Percentiles rank a stretch among this genome's conserved stretches.
Evolutionary conservation across 2,888 invertebrate genomes (phyloP).

Genomic region (Deilephila porcellus): DNA sequence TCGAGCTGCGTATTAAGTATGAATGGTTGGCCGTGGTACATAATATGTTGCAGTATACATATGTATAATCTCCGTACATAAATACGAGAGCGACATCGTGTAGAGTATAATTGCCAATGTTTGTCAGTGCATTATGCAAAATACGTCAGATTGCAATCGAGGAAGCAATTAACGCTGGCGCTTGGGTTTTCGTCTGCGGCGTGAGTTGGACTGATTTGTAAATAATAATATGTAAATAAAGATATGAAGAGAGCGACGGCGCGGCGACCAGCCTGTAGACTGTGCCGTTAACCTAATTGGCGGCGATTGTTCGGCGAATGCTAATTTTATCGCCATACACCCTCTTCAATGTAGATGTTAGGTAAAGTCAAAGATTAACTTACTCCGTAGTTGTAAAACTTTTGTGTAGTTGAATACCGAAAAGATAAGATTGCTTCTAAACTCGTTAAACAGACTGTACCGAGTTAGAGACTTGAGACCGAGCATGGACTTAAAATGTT

Average conservation of each 20-base stretch:
- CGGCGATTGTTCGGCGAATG: slow-evolving; percentile 69
- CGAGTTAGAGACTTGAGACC: not conserved
- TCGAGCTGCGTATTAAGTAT: not conserved
- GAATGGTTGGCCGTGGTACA: not conserved
- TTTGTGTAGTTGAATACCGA: slow-evolving; percentile 28
- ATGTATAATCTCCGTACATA: not conserved
- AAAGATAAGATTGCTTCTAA: slow-evolving; percentile 9
- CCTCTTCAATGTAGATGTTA: slow-evolving; percentile 43
- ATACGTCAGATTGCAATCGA: not conserved
- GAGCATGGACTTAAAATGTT: not conserved
- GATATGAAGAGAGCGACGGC: slow-evolving; percentile 41
- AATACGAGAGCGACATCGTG: not conserved
- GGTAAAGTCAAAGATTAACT: slow-evolving; percentile 45
- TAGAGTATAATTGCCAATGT: not conserved
- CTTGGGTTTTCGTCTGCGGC: not conserved
- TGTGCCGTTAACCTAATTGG: slow-evolving; percentile 80
- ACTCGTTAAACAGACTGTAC: not conserved
- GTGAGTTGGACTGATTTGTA: not conserved
- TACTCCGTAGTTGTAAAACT: slow-evolving; percentile 43
- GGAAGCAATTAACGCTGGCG: not conserved
- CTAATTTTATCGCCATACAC: slow-evolving; percentile 68
- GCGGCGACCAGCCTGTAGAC: slow-evolving; percentile 50
- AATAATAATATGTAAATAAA: slow-evolving; percentile 46
- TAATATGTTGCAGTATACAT: not conserved
- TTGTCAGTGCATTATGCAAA: slow-evolving; percentile 9